Percentiles rank a stretch among this genome's conserved stretches.
Conservation (phyloP, 2,797 vertebrate species). For the Enteromius viviparus region DNA sequence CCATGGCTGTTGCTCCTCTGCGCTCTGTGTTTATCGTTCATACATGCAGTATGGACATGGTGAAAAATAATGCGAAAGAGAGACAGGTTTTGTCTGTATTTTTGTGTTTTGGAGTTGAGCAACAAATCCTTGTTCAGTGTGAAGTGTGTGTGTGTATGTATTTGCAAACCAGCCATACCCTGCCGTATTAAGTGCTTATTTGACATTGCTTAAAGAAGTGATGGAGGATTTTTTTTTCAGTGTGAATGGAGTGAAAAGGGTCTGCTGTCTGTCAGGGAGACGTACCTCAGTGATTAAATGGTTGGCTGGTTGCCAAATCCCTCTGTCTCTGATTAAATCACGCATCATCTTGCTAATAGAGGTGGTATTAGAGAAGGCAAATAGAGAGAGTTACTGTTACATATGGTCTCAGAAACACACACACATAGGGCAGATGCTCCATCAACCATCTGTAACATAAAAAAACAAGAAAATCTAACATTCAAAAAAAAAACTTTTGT, state of each 20-base stretch:
- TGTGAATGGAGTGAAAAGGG: constrained; percentile 40
- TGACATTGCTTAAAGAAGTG: constrained; percentile 7
- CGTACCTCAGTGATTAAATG: constrained; percentile 46
- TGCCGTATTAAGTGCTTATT: constrained; percentile 52
- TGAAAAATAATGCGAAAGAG: constrained; percentile 1
- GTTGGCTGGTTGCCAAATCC: constrained; percentile 47
- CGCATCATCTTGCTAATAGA: constrained; percentile 45
- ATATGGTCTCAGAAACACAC: constrained; percentile 11
- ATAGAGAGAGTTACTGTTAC: constrained; percentile 44
- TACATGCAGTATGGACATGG: background rate
- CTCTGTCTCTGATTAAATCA: constrained; percentile 53
- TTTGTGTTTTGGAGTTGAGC: background rate
- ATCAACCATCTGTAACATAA: constrained; percentile 7
- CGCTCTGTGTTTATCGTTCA: background rate
- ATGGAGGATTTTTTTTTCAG: constrained; percentile 3
- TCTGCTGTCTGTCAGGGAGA: constrained; percentile 47
- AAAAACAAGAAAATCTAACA: background rate
- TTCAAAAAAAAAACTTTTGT: background rate
- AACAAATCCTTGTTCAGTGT: background rate
- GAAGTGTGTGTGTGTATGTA: background rate
- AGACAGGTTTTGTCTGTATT: background rate
- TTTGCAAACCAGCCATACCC: constrained; percentile 57
- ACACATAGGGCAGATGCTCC: constrained; percentile 27
- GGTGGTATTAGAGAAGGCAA: constrained; percentile 43
- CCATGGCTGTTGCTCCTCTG: constrained; percentile 9